phyloP scores from a whole-genome alignment of 2,888 invertebrate genomes.

The Sialis lutaria region DNA sequence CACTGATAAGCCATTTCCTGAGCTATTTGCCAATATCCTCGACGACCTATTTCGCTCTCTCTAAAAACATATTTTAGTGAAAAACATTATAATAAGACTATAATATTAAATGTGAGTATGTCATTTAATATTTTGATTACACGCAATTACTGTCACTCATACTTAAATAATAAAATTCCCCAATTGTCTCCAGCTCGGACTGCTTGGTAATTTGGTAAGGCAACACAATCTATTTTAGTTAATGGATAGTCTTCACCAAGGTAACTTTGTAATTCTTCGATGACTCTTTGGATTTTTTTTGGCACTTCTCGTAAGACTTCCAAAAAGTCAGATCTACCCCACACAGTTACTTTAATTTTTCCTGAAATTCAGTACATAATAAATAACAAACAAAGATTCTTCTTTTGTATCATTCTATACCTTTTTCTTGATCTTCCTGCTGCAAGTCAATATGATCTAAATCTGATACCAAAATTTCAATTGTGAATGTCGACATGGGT shows the following conservation, averaged over 20 bases:
- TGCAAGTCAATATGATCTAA: conserved; percentile 18
- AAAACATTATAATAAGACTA: neutral
- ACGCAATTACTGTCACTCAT: conserved; percentile 15
- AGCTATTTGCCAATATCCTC: conserved; percentile 44
- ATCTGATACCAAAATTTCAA: conserved; percentile 55
- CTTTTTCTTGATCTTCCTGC: no score
- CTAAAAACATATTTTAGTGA: conserved; percentile 26
- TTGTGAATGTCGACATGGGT: conserved; percentile 58
- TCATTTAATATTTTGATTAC: conserved; percentile 1
- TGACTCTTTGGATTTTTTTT: conserved; percentile 36
- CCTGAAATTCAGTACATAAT: conserved; percentile 2
- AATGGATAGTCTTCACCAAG: conserved; percentile 49
- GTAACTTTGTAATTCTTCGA: conserved; percentile 39
- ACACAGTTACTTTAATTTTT: conserved; percentile 34
- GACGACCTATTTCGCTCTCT: conserved; percentile 52
- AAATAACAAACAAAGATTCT: no score
- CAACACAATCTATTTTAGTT: conserved; percentile 51
- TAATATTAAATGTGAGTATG: conserved; percentile 4
- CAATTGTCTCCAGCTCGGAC: conserved; percentile 61
- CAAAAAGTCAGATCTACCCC: conserved; percentile 44
- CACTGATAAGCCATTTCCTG: conserved; percentile 67
- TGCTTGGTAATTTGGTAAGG: conserved; percentile 51
- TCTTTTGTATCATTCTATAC: no score
- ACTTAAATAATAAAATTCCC: conserved; percentile 68
- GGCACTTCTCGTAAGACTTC: conserved; percentile 37